phyloP scores from a whole-genome alignment of 2,888 invertebrate species.

The Bursaphelenchus okinawaensis region DNA sequence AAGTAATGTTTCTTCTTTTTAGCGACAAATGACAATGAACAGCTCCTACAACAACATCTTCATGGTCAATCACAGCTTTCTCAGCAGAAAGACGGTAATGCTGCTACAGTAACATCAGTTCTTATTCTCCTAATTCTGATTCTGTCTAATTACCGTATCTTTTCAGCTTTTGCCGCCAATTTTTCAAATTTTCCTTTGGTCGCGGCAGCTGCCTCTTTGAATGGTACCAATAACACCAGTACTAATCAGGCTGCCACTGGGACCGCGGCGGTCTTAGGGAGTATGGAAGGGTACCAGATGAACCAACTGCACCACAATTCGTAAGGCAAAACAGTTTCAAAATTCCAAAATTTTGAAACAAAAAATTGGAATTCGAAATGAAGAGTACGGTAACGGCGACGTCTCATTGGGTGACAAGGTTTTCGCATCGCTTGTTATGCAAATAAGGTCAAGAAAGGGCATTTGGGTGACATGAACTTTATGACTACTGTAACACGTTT shows the following conservation, averaged over 20 bases:
- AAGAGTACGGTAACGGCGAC: too few species aligned
- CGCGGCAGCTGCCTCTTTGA: neutral
- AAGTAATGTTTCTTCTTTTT: neutral
- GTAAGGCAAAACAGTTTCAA: too few species aligned
- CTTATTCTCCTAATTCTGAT: too few species aligned
- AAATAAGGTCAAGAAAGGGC: too few species aligned
- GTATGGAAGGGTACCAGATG: neutral
- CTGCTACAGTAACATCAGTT: neutral
- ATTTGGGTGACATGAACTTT: too few species aligned
- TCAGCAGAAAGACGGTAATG: neutral
- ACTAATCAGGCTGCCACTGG: neutral
- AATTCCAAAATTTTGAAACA: too few species aligned
- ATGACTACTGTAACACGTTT: too few species aligned
- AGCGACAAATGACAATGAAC: neutral
- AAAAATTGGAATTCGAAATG: too few species aligned
- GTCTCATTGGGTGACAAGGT: too few species aligned
- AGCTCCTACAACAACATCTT: neutral
- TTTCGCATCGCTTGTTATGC: too few species aligned
- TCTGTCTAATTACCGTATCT: too few species aligned
- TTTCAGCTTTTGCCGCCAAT: neutral
- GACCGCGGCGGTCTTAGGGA: neutral
- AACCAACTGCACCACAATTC: neutral
- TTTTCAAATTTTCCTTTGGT: neutral
- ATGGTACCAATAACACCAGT: neutral
- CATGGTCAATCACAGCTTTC: neutral